Conservation (phyloP, 2,797 vertebrate genomes). For the Holocentrus rufus region DNA sequence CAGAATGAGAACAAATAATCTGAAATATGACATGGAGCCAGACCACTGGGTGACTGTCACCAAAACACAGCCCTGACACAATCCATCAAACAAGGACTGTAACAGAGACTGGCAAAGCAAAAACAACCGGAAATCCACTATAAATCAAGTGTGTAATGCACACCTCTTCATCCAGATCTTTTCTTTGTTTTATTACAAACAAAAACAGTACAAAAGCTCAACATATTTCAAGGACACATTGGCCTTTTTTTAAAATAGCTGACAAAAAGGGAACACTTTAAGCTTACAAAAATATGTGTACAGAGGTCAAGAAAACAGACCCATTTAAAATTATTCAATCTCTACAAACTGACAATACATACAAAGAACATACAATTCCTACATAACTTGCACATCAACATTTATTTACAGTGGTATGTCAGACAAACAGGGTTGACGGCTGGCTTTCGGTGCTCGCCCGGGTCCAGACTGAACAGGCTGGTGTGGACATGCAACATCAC, state of each 20-base stretch:
- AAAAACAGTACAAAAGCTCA: slow-evolving; percentile 67
- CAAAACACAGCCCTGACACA: not conserved
- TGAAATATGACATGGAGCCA: not conserved
- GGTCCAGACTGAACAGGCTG: slow-evolving; percentile 2
- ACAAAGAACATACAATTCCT: slow-evolving; percentile 36
- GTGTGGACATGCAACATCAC: not conserved
- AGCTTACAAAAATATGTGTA: slow-evolving; percentile 63
- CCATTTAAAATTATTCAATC: slow-evolving; percentile 53
- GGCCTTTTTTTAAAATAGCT: slow-evolving; percentile 16
- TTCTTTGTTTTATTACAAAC: slow-evolving; percentile 77
- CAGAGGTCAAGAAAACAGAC: slow-evolving; percentile 68
- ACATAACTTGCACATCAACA: slow-evolving; percentile 28
- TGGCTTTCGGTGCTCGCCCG: slow-evolving; percentile 3
- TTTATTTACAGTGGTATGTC: slow-evolving; percentile 35
- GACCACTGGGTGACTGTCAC: not conserved
- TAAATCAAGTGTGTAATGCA: slow-evolving; percentile 10
- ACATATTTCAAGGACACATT: slow-evolving; percentile 36
- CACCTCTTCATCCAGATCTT: slow-evolving; percentile 18
- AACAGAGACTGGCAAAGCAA: not conserved
- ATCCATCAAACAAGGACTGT: not conserved
- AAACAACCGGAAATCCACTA: not conserved
- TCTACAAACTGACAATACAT: slow-evolving; percentile 53
- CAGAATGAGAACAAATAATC: not conserved
- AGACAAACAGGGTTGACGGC: slow-evolving; percentile 1
- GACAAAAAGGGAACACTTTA: slow-evolving; percentile 18